phyloP scores from a whole-genome alignment of 2,113 vertebrate genomes.

The Sinocyclocheilus anshuiensis region DNA sequence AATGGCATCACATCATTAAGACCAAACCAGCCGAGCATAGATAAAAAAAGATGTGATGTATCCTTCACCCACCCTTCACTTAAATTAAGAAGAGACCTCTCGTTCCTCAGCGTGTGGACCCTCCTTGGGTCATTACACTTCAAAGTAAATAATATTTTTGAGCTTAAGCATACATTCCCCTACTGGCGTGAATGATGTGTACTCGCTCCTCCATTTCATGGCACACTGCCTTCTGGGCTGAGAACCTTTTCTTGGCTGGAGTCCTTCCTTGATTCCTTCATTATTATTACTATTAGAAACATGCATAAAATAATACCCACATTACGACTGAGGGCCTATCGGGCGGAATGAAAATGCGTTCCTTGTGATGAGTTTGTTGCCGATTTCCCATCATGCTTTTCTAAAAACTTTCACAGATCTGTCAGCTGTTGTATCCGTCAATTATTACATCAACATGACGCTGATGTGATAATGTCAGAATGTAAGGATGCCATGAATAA shows the following conservation, averaged over 20 bases:
- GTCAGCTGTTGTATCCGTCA: neutral
- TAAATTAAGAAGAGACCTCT: neutral
- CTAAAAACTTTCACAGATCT: neutral
- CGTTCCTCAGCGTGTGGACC: slow-evolving; percentile 6
- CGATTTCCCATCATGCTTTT: neutral
- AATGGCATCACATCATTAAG: slow-evolving; percentile 38
- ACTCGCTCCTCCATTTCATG: slow-evolving; percentile 24
- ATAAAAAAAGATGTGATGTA: slow-evolving; percentile 45
- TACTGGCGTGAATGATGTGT: slow-evolving; percentile 36
- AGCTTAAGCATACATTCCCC: slow-evolving; percentile 49
- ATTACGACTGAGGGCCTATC: too few relatives aligned
- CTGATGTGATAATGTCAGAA: neutral
- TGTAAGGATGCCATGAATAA: neutral
- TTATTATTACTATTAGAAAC: slow-evolving; percentile 39
- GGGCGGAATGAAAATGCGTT: neutral
- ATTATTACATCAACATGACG: neutral
- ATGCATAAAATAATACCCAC: neutral
- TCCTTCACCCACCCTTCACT: slow-evolving; percentile 30
- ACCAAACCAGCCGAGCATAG: slow-evolving; percentile 32
- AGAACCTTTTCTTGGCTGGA: neutral
- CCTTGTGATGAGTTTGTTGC: neutral
- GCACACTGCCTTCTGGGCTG: slow-evolving; percentile 20
- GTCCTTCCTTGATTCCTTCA: neutral
- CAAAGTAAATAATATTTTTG: slow-evolving; percentile 51
- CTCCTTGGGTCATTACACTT: slow-evolving; percentile 45